phyloP scores from a whole-genome alignment of 2,113 vertebrate species.

The Cricetomys ansorgei region DNA sequence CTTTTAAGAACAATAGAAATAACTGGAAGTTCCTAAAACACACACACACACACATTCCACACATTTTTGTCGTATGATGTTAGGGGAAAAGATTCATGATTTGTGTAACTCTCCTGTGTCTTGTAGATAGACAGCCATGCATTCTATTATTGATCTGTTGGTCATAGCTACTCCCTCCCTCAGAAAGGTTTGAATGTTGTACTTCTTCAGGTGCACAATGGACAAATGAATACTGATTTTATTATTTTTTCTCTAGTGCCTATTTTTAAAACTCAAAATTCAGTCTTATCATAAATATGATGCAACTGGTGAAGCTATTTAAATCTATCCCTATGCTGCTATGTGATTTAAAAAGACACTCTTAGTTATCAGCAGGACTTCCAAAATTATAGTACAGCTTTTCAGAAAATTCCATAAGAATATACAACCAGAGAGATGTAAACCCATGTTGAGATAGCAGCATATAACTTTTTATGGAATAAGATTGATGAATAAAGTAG shows the following conservation, averaged over 20 bases:
- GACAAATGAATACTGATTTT: not conserved
- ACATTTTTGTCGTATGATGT: not conserved
- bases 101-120: not conserved
- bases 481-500: not conserved
- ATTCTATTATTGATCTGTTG: rapidly evolving
- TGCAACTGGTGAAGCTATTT: not conserved
- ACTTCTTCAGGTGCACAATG: not conserved
- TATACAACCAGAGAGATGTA: not conserved
- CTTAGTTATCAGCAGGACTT: not conserved
- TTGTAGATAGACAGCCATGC: not conserved
- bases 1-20: not conserved
- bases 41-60: not conserved
- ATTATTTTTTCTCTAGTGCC: not conserved
- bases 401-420: not conserved
- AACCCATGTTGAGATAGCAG: not conserved
- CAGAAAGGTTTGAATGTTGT: not conserved
- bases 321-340: not conserved
- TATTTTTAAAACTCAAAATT: not conserved
- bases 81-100: not conserved
- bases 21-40: not conserved
- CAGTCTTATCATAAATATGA: not conserved
- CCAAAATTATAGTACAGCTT: not conserved
- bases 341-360: not conserved
- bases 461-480: not conserved
- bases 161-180: not conserved